Conservation (phyloP, 2,113 vertebrate species). For the Eulemur macaco region DNA sequence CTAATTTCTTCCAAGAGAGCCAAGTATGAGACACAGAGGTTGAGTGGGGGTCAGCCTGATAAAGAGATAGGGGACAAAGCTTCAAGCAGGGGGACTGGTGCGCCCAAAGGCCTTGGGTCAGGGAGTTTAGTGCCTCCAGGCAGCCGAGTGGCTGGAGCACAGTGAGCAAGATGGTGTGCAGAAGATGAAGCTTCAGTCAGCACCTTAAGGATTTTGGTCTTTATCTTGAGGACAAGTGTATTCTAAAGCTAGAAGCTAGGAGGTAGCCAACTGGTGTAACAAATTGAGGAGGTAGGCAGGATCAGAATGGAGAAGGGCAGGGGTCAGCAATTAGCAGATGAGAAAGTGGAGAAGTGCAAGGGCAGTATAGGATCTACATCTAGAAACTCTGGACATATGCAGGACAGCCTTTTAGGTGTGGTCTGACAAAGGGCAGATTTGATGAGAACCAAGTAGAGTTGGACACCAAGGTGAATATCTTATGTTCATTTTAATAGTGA, state of each 20-base stretch:
- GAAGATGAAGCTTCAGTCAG: neutral
- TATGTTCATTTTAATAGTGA: constrained; percentile 31
- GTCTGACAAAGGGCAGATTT: neutral
- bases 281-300: neutral
- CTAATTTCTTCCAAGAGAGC: neutral
- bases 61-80: neutral
- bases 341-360: neutral
- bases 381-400: neutral
- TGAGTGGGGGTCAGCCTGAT: neutral
- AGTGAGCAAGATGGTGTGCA: neutral
- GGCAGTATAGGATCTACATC: neutral
- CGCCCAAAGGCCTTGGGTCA: neutral
- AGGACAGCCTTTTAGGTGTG: neutral
- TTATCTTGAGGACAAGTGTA: neutral
- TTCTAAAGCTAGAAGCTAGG: neutral
- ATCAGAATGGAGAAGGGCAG: neutral
- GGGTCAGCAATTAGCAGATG: neutral
- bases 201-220: neutral
- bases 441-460: neutral
- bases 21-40: neutral
- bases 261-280: neutral
- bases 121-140: neutral
- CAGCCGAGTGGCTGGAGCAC: neutral
- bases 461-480: neutral
- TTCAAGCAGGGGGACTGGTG: neutral